Evolutionary conservation across 2,888 invertebrate genomes (phyloP).

Genomic region (Andrena flavipes): DNA sequence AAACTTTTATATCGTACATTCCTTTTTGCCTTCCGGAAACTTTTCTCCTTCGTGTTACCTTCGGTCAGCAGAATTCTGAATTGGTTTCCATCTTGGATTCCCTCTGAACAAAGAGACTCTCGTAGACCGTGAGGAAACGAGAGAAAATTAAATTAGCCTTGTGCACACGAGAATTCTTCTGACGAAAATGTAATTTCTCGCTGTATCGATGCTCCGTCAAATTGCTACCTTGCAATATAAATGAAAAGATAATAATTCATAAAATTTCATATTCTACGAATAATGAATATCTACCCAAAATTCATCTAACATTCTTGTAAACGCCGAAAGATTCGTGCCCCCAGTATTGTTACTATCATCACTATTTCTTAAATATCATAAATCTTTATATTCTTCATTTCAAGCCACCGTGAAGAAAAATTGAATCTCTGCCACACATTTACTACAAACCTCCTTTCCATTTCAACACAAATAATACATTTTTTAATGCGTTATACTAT

Average conservation of each 20-base stretch:
- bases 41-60: slow-evolving; percentile 52
- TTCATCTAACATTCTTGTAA: neutral
- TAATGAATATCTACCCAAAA: no score
- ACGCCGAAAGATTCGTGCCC: neutral
- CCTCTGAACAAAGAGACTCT: slow-evolving; percentile 55
- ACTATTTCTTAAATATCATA: neutral
- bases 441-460: neutral
- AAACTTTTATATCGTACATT: slow-evolving; percentile 49
- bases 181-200: slow-evolving; percentile 32
- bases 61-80: slow-evolving; percentile 64
- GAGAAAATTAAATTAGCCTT: slow-evolving; percentile 56
- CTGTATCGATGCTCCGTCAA: neutral
- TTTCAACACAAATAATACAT: neutral
- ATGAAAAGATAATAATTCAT: neutral
- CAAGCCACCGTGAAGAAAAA: no score
- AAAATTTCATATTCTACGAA: neutral
- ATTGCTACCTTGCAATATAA: neutral
- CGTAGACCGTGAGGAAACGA: slow-evolving; percentile 46
- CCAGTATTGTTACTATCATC: no score
- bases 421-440: no score
- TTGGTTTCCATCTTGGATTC: slow-evolving; percentile 62
- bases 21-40: slow-evolving; percentile 44
- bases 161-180: slow-evolving; percentile 41
- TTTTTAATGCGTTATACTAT: neutral
- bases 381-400: neutral